These are phyloP conservation scores for Oryzias celebensis DNA, from an alignment of 2,113 vertebrate species.

Conservation along the genomic window DNA sequence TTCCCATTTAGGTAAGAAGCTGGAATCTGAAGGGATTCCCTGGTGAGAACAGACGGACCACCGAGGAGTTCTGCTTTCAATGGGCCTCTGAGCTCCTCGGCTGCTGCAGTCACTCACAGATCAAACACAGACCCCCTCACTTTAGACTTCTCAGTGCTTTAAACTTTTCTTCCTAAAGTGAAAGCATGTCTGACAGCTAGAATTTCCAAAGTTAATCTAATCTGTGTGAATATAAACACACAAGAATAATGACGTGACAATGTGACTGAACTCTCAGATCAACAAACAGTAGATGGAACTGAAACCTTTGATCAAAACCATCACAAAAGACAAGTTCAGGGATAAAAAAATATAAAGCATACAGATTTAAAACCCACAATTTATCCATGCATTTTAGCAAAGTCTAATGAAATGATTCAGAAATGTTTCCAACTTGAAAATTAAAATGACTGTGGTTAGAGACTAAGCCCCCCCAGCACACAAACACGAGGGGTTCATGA, in stretches of 20 bases:
- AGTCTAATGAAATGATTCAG: slow-evolving; percentile 20
- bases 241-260: slow-evolving; percentile 43
- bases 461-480: slow-evolving; percentile 10
- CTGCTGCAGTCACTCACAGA: slow-evolving; percentile 71
- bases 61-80: slow-evolving; percentile 66
- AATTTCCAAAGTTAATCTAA: slow-evolving; percentile 63
- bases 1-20: slow-evolving; percentile 60
- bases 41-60: slow-evolving; percentile 73
- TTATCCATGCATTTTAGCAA: slow-evolving; percentile 12
- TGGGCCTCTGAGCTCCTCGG: slow-evolving; percentile 64
- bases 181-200: slow-evolving; percentile 45
- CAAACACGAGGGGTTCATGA: slow-evolving; percentile 63
- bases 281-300: slow-evolving; percentile 5
- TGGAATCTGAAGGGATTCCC: slow-evolving; percentile 67
- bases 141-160: slow-evolving; percentile 18
- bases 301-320: background rate
- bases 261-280: slow-evolving; percentile 8
- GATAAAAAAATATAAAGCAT: too few relatives aligned
- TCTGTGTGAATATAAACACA: slow-evolving; percentile 67
- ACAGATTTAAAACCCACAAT: background rate
- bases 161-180: slow-evolving; percentile 51
- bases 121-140: slow-evolving; percentile 34
- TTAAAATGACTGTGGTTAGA: slow-evolving; percentile 53
- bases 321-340: too few relatives aligned
- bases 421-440: slow-evolving; percentile 60